phyloP scores from a whole-genome alignment of 2,888 invertebrate genomes.

The Mallateleia sp. region DNA sequence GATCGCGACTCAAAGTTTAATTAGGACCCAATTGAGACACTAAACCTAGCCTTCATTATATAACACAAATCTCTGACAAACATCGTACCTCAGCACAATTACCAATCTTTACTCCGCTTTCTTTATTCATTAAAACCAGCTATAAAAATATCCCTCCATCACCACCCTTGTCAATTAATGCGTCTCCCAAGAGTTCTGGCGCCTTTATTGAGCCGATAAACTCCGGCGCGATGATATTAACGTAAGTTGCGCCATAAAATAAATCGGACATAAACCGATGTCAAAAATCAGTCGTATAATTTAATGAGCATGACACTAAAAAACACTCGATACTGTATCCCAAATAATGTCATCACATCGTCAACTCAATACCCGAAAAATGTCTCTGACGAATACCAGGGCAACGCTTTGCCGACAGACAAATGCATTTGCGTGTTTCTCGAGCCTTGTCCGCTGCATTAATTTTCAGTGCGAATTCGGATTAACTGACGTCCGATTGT shows the following conservation, averaged over 20 bases:
- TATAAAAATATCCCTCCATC: too few relatives aligned
- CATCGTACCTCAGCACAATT: too few relatives aligned
- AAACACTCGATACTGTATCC: constrained; percentile 25
- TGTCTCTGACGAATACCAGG: background rate
- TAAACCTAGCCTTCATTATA: too few relatives aligned
- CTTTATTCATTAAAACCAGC: too few relatives aligned
- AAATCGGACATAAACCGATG: constrained; percentile 15
- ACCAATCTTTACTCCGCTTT: too few relatives aligned
- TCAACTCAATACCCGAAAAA: constrained; percentile 13
- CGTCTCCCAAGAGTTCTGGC: too few relatives aligned
- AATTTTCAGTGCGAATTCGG: constrained; percentile 85
- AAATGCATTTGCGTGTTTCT: constrained; percentile 8
- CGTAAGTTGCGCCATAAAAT: constrained; percentile 25
- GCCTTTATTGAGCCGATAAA: constrained; percentile 16
- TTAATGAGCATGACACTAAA: constrained; percentile 23
- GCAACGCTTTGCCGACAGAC: background rate
- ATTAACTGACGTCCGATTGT: constrained; percentile 78
- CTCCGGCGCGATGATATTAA: constrained; percentile 15
- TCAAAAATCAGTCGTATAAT: constrained; percentile 28
- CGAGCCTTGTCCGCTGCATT: constrained; percentile 40
- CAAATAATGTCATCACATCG: constrained; percentile 28
- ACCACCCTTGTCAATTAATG: too few relatives aligned
- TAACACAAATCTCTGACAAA: too few relatives aligned
- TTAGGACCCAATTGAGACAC: too few relatives aligned
- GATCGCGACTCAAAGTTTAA: too few relatives aligned